Evolutionary conservation across 2,888 invertebrate genomes (phyloP), one percentile per base, ranked within the genome.

Genomic region (Thera britannica): DNA sequence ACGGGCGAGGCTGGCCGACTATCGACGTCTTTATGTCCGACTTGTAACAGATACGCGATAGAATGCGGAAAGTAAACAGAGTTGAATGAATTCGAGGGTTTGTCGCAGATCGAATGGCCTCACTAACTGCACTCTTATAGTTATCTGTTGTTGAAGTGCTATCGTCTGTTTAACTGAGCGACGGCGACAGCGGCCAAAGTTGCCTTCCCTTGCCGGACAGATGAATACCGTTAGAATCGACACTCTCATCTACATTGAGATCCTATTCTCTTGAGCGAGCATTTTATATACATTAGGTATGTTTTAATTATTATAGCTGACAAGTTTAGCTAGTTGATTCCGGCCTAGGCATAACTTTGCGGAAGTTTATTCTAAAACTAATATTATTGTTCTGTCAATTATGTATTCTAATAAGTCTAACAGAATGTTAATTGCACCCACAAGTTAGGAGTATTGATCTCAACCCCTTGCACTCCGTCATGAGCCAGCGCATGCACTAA

Each of bases 1-100:
- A 68, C 68, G 59, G 67, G 71, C 65, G 67, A 70, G 70, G 65
- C 62, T 63, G 67, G 63, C 54, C 64, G 61, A 46, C 59, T 51
- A 67, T 41, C 65, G 72, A 65, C 54, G 68, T 65, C 59, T 70
- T 68, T 65, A 72, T 61, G 67, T 68, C 68, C 58, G 57, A 65
- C 67, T 57, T 65, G 69, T 62, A 41, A 62, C 59, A 56, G 72
- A 72, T 68, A 70, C 41, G 36, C 57, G 60, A 36, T 34, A 56
- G 23, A 70, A 68, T 68, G 67, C 69, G 67, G 66, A 64, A 68
- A 55, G 59, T 62, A 60, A 64, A 58, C 67, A 44, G 8, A 48
- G 48, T 63, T 60, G 59, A 61, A 71, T 68, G 38, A n/a, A 65
- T 62, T 51, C 54, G 11, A 41, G 58, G 49, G 65, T 68, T 61